phyloP scores from a whole-genome alignment of 2,113 vertebrate species.

The Morone saxatilis region DNA sequence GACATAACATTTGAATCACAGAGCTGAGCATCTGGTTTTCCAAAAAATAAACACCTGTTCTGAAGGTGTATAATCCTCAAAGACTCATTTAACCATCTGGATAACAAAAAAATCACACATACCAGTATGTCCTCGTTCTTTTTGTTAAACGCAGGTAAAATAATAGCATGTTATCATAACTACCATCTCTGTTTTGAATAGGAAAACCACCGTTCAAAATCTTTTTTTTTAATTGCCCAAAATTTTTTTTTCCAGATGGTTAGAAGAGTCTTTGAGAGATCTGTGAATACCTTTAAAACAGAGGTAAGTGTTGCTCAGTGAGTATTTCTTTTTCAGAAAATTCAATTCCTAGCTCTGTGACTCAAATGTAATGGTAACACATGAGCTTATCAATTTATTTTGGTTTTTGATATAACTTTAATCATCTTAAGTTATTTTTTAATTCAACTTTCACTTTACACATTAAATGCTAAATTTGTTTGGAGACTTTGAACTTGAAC shows the following conservation, averaged over 20 bases:
- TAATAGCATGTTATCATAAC: background rate
- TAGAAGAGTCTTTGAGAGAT: background rate
- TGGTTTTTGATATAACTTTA: background rate
- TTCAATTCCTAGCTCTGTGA: background rate
- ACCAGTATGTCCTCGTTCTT: background rate
- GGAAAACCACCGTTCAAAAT: background rate
- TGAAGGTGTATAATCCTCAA: background rate
- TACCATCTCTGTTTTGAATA: background rate
- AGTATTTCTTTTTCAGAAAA: slow-evolving; percentile 6
- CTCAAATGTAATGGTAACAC: background rate
- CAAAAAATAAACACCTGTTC: background rate
- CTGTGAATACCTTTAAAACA: slow-evolving; percentile 10
- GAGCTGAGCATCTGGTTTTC: background rate
- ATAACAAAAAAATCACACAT: background rate
- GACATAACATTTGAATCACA: background rate
- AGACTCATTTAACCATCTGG: background rate
- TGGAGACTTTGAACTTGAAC: background rate
- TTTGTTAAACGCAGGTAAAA: background rate
- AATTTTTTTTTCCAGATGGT: background rate
- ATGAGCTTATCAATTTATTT: too few relatives aligned
- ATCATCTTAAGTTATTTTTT: background rate
- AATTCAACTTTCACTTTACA: background rate
- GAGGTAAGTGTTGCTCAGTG: background rate
- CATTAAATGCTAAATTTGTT: background rate
- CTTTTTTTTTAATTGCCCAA: background rate